Evolutionary conservation across 2,113 vertebrate species (phyloP).

Genomic region (Pseudolaguvia tuberculata): DNA sequence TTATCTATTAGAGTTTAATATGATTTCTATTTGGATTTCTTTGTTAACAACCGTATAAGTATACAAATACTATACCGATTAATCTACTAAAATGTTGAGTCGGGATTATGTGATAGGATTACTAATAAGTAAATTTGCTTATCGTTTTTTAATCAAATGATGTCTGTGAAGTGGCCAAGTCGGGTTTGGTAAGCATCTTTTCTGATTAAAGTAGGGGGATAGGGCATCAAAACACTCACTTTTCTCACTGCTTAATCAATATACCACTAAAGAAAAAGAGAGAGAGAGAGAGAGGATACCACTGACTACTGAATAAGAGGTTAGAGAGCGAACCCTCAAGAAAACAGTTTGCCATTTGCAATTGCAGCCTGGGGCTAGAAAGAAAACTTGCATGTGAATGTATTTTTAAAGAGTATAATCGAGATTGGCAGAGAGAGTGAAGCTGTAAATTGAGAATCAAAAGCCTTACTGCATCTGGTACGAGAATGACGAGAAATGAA

Average conservation of each 20-base stretch:
- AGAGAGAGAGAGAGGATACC: slow-evolving; percentile 32
- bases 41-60: background rate
- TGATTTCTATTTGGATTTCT: too few relatives aligned
- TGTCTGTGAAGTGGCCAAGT: slow-evolving; percentile 46
- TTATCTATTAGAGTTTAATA: too few relatives aligned
- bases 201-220: slow-evolving; percentile 54
- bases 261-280: slow-evolving; percentile 54
- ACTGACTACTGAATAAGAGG: slow-evolving; percentile 3
- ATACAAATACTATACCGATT: background rate
- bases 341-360: slow-evolving; percentile 51
- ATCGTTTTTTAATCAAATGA: slow-evolving; percentile 31
- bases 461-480: slow-evolving; percentile 50
- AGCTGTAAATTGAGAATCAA: slow-evolving; percentile 57
- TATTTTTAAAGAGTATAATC: slow-evolving; percentile 54
- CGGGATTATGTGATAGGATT: background rate
- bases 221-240: slow-evolving; percentile 49
- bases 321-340: slow-evolving; percentile 31
- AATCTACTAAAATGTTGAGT: background rate
- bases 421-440: slow-evolving; percentile 54
- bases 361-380: slow-evolving; percentile 50
- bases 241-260: slow-evolving; percentile 60
- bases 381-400: slow-evolving; percentile 49
- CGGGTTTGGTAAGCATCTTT: slow-evolving; percentile 40
- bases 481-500: slow-evolving; percentile 27
- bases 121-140: slow-evolving; percentile 15